Conservation (phyloP, 2,797 vertebrate genomes). For the Staurois parvus region DNA sequence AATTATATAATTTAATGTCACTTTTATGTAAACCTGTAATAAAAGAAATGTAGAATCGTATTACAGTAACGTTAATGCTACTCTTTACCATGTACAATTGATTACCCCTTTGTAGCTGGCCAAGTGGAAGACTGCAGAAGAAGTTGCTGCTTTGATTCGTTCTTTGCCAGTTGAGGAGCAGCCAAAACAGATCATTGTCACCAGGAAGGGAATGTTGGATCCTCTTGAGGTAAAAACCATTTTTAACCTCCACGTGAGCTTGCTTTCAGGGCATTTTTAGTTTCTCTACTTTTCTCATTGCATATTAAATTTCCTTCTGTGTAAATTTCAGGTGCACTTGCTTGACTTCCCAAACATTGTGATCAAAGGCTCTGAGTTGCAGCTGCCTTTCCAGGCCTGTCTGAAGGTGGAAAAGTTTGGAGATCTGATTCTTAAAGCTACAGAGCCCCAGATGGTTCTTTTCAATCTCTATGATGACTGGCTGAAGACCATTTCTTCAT, state of each 20-base stretch:
- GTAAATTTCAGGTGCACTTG: slow-evolving; percentile 89
- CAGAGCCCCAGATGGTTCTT: slow-evolving; percentile 98
- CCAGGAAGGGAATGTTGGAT: slow-evolving; percentile 98
- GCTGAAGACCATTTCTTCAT: slow-evolving; percentile 99
- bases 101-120: slow-evolving; percentile 82
- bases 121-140: slow-evolving; percentile 99
- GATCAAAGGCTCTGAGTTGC: slow-evolving; percentile 98
- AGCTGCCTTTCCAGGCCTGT: slow-evolving; percentile 98
- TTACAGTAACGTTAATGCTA: background rate
- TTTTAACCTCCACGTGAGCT: no score
- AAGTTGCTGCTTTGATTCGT: slow-evolving; percentile 97
- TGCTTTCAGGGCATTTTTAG: background rate
- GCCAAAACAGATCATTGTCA: slow-evolving; percentile 99
- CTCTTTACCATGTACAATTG: background rate
- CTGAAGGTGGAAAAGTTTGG: slow-evolving; percentile 99
- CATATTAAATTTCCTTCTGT: background rate
- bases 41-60: no score
- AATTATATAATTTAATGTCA: no score
- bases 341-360: slow-evolving; percentile 99
- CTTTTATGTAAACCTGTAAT: no score
- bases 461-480: slow-evolving; percentile 99
- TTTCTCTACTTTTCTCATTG: background rate
- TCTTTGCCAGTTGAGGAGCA: slow-evolving; percentile 98
- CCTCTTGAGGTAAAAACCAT: slow-evolving; percentile 87
- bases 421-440: slow-evolving; percentile 97